phyloP scores from a whole-genome alignment of 2,888 invertebrate genomes.

The Drosophila anceps region DNA sequence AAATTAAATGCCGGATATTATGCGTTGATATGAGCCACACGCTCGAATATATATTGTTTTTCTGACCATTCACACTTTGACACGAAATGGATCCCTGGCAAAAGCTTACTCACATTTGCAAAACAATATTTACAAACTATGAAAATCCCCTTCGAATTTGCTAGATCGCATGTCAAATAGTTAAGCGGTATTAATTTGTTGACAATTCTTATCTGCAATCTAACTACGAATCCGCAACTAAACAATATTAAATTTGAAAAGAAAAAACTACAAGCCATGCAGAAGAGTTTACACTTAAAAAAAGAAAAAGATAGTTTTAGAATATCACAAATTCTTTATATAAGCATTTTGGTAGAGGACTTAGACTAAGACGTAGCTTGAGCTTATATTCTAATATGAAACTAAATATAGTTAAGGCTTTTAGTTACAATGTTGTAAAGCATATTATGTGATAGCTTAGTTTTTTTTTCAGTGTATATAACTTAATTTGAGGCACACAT shows the following conservation, averaged over 20 bases:
- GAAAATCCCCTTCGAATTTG: slow-evolving; percentile 7
- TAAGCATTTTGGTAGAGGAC: background rate
- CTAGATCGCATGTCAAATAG: background rate
- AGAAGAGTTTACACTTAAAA: background rate
- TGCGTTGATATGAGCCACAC: slow-evolving; percentile 30
- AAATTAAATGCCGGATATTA: slow-evolving; percentile 66
- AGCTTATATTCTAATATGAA: background rate
- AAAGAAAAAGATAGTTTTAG: background rate
- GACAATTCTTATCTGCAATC: slow-evolving; percentile 14
- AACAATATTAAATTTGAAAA: slow-evolving; percentile 5
- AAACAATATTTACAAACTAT: background rate
- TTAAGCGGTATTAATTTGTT: slow-evolving; percentile 6
- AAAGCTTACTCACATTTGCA: background rate
- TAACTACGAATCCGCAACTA: background rate
- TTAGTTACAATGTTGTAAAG: background rate
- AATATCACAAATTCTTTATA: background rate
- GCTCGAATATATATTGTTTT: slow-evolving; percentile 7
- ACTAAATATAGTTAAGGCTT: background rate
- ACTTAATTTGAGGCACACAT: slow-evolving; percentile 29
- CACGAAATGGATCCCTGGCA: background rate
- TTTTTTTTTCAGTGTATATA: slow-evolving; percentile 9
- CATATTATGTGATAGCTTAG: background rate
- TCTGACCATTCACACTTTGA: slow-evolving; percentile 11
- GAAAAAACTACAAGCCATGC: background rate
- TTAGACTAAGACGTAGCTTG: background rate